phyloP scores from a whole-genome alignment of 2,113 vertebrate species.

The Brevimyrus niger region DNA sequence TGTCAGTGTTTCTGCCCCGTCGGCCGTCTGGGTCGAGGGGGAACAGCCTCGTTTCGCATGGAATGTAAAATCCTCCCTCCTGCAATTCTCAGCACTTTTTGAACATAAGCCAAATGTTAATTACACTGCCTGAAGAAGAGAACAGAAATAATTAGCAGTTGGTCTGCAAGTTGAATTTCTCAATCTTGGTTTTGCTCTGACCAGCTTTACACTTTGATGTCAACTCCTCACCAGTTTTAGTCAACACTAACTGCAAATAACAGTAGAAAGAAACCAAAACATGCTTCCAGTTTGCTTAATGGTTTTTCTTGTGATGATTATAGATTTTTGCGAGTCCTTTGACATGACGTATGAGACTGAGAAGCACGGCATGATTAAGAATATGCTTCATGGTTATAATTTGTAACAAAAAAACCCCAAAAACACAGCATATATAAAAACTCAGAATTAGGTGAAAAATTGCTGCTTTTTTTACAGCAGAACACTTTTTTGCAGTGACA shows the following conservation, averaged over 20 bases:
- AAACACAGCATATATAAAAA: background rate
- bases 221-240: background rate
- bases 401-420: background rate
- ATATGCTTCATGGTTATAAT: background rate
- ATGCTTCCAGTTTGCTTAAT: background rate
- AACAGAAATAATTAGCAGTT: background rate
- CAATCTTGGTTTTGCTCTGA: background rate
- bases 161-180: background rate
- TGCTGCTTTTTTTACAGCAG: background rate
- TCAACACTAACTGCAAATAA: background rate
- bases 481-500: background rate
- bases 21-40: background rate
- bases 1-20: background rate
- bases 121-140: background rate
- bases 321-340: background rate
- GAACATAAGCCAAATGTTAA: background rate
- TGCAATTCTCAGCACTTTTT: background rate
- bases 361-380: background rate
- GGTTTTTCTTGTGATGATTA: background rate
- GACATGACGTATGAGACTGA: background rate
- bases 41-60: background rate
- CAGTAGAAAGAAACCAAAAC: background rate
- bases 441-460: background rate
- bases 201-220: background rate
- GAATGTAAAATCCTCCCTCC: background rate